A percentile compares a stretch with the other conserved stretches of the same genome.
phyloP scores from a whole-genome alignment of 2,797 vertebrate genomes.

The Jordanella pulchra region DNA sequence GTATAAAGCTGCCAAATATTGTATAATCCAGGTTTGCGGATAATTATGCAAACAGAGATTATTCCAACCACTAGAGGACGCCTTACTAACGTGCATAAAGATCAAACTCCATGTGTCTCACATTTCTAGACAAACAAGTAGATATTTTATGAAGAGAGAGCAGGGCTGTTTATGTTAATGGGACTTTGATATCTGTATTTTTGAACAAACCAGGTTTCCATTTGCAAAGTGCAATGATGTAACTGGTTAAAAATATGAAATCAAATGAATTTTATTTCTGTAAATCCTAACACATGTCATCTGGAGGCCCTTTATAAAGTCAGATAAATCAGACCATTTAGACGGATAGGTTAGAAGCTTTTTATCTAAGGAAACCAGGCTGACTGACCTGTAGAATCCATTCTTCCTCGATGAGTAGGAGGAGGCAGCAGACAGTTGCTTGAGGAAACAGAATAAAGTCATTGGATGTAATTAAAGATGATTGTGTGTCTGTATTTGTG shows the following conservation, averaged over 20 bases:
- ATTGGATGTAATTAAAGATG: conserved; percentile 46
- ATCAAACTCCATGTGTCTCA: conserved; percentile 21
- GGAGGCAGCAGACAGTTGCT: no score
- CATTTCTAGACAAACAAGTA: conserved; percentile 15
- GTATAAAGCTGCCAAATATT: not conserved
- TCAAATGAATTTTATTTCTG: no score
- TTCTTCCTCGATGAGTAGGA: no score
- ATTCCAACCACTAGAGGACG: conserved; percentile 49
- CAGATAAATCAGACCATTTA: no score
- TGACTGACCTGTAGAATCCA: no score
- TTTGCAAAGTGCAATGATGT: not conserved
- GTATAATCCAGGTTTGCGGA: not conserved
- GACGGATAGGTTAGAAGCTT: no score
- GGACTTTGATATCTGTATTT: not conserved
- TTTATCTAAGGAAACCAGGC: no score
- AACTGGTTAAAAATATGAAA: not conserved
- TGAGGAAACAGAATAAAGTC: conserved; percentile 49
- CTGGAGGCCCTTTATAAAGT: no score
- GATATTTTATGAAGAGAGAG: not conserved
- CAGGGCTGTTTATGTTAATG: not conserved
- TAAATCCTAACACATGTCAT: no score
- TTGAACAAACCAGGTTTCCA: conserved; percentile 3
- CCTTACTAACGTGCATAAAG: conserved; percentile 23
- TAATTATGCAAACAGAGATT: not conserved
- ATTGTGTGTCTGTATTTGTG: conserved; percentile 24